Evolutionary conservation across 2,888 invertebrate genomes (phyloP), one percentile per base, ranked within the genome.

Genomic region (Lottia scabra): DNA sequence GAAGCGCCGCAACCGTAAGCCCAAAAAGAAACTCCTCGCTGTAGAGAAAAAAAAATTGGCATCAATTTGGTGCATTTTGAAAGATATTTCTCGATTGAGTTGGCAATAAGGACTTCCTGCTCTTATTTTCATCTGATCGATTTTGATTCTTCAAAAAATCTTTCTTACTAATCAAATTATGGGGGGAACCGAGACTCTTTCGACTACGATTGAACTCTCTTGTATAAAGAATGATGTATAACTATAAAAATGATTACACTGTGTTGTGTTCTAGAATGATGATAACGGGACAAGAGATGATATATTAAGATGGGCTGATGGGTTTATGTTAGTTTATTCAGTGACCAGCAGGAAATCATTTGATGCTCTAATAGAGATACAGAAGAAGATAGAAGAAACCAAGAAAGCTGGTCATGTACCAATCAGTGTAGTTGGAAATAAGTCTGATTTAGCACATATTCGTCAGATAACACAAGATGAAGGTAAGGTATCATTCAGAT

Each of bases 231-330:
- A 30, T 30, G 30, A n/a, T 12, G 16, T 26, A 4, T 30, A 30
- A 4, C 3, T 30, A 30, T 30, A 30, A 30, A 30, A 30, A 30
- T 30, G 30, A 30, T 30, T 2, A 2, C 30, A 38, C 1, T 68
- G 27, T 23, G 2, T 62, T 56, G 26, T 65, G 10, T 81, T 78
- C 5, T 75, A 85, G 86, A 83, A 83, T 63, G 82, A 84, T 15
- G 86, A 86, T 63, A 81, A 83, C 67, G 86, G 85, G 8, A 83
- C 83, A 0, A 67, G 85, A 6, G 86, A 86, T 26, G 87, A 87
- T 56, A 83, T 87, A 16, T 76, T 87, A 26, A 79, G 85, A 13
- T 87, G 87, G 87, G 86, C 85, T 23, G 87, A 87, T 72, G 85
- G 85, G 19, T 85, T 85, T 70, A 82, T 87, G 66, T 72, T 87